Conservation (phyloP, 2,113 vertebrate genomes). For the Phylloscopus trochiloides region DNA sequence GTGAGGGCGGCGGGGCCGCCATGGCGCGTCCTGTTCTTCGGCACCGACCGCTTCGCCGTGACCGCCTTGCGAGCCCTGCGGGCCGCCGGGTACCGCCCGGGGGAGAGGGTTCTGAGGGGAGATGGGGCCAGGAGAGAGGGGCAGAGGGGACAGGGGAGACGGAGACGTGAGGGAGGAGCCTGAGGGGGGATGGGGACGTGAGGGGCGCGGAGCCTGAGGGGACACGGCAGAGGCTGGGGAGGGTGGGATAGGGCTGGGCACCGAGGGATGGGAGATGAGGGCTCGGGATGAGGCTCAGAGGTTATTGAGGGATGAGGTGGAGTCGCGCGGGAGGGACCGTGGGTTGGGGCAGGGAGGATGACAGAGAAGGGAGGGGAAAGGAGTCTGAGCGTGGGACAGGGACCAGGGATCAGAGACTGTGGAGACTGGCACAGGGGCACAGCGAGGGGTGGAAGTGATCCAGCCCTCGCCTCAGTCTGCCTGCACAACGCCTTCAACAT, state of each 20-base stretch:
- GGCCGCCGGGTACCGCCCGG: slow-evolving; percentile 72
- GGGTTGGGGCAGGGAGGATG: neutral
- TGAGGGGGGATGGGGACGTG: neutral
- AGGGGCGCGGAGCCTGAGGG: neutral
- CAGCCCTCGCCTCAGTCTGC: neutral
- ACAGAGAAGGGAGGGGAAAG: no score
- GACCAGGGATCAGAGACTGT: rapidly evolving
- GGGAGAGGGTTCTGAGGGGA: neutral
- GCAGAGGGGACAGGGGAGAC: no score
- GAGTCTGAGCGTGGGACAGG: neutral
- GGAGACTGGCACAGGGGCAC: neutral
- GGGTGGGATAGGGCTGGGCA: neutral
- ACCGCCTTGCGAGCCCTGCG: slow-evolving; percentile 79
- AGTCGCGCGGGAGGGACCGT: rapidly evolving
- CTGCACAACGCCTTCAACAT: neutral
- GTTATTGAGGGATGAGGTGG: neutral
- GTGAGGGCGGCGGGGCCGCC: slow-evolving; percentile 62
- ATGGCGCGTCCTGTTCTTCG: slow-evolving; percentile 89
- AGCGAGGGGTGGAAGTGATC: neutral
- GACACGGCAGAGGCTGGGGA: neutral
- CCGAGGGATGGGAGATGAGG: rapidly evolving
- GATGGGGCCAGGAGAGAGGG: no score
- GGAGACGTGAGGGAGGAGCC: neutral
- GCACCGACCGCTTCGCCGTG: slow-evolving; percentile 85
- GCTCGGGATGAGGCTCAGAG: neutral